These are phyloP conservation scores for Eriosoma lanigerum DNA, from an alignment of 1,140 invertebrate species.

Conservation along the genomic window DNA sequence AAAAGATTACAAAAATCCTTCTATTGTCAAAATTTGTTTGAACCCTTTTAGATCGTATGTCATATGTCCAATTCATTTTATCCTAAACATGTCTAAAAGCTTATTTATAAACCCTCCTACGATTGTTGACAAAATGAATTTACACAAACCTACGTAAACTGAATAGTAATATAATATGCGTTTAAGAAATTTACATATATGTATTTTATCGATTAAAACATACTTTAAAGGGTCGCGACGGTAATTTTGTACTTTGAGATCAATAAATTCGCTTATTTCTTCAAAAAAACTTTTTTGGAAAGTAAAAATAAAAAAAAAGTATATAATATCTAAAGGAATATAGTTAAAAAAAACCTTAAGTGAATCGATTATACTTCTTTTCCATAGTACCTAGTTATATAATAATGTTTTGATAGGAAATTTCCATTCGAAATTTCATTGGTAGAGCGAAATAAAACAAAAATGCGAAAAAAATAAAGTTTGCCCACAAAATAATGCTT, in stretches of 20 bases:
- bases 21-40: slow-evolving; percentile 2
- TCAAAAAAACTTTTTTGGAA: slow-evolving; percentile 29
- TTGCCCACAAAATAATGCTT: slow-evolving; percentile 1
- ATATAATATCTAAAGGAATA: slow-evolving; percentile 1
- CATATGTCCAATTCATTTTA: not conserved
- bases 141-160: slow-evolving; percentile 7
- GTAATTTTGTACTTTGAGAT: slow-evolving; percentile 10
- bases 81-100: not conserved
- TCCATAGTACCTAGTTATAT: not conserved
- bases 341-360: slow-evolving; percentile 32
- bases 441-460: slow-evolving; percentile 16
- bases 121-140: slow-evolving; percentile 35
- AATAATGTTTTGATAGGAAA: slow-evolving; percentile 26
- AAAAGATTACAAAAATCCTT: not conserved
- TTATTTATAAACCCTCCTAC: slow-evolving; percentile 12
- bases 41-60: not conserved
- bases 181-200: not conserved
- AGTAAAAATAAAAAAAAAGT: not conserved
- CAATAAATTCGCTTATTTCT: slow-evolving; percentile 42
- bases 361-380: slow-evolving; percentile 40
- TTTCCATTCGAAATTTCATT: not conserved
- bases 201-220: slow-evolving; percentile 24
- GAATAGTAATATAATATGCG: slow-evolving; percentile 29
- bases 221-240: slow-evolving; percentile 19
- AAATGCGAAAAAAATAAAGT: slow-evolving; percentile 27